Evolutionary conservation across 2,797 vertebrate genomes (phyloP), one percentile per base, ranked within the genome.

Genomic region (Xyrichtys novacula): DNA sequence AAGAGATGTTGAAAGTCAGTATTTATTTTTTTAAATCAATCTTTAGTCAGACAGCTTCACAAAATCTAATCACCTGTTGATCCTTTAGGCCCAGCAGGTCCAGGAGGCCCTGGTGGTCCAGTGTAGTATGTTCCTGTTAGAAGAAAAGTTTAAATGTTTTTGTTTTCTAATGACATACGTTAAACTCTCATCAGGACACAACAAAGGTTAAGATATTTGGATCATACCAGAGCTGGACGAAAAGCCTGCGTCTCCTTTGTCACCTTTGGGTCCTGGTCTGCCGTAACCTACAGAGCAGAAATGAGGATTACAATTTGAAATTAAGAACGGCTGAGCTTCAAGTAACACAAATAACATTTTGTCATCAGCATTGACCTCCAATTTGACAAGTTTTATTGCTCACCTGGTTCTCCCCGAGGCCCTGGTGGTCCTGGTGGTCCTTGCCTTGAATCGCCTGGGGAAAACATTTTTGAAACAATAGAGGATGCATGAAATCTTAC

Each of bases 231-330:
- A 95, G 67, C 90, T 85, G 31, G 94, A 85, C 55, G 88, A 46
- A 71, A 93, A 91, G 80, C 93, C 91, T 49, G 92, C 15, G 36
- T 94, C 94, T 54, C 96, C 96, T 85, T 93, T 96, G 6, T 95
- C 95, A 67, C 97, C 97, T 64, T 93, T 95, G 10, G 95, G 94
- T 67, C 97, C 97, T 74, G 92, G 96, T 72, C 85, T 88, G 70
- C 96, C 95, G 85, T 95, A 95, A 73, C 97, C 97, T 98, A 74
- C 26, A 47, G 9, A 54, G 40, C 16, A 72, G 12, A 50, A 32
- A 64, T 10, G 3, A 49, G 17, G 26, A 20, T 48, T 48, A 14
- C 47, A 64, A 14, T 67, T 32, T 40, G 2, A 54, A 49, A 22
- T 53, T 0, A 48, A 32, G 28, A 60, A 59, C 19, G 6, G 34